Percentiles rank a stretch among this genome's conserved stretches.
Evolutionary conservation across 2,113 vertebrate genomes (phyloP).

Genomic region (Peromyscus polionotus): DNA sequence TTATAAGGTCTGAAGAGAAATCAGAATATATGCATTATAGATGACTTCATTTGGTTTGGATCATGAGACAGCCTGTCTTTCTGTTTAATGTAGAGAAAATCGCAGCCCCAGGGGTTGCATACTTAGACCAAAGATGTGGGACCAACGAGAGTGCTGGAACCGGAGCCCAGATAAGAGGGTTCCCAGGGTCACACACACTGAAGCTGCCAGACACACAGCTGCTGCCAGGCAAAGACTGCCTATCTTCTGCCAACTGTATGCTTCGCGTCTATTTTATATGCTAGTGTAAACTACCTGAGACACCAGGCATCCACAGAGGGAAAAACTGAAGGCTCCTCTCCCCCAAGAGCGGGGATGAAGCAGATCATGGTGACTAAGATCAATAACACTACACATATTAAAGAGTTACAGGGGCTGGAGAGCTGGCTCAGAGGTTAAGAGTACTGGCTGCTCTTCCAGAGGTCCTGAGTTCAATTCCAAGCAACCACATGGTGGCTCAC

Average conservation of each 20-base stretch:
- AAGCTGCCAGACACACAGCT: conserved; percentile 22
- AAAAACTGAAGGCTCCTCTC: not conserved
- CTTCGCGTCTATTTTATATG: not conserved
- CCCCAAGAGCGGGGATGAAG: not conserved
- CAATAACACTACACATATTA: not conserved
- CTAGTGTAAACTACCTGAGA: not conserved
- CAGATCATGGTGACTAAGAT: not conserved
- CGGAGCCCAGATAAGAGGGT: not conserved
- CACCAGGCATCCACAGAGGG: not conserved
- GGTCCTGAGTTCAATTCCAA: too few relatives aligned
- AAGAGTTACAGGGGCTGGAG: not conserved
- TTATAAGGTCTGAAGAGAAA: not conserved
- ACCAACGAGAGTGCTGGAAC: not conserved
- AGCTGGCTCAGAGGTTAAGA: too few relatives aligned
- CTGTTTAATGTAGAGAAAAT: conserved; percentile 39
- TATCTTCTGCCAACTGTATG: conserved; percentile 14
- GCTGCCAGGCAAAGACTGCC: not conserved
- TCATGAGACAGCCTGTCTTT: not conserved
- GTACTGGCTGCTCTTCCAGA: too few relatives aligned
- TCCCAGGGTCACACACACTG: not conserved
- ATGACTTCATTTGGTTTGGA: not conserved
- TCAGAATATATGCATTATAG: not conserved
- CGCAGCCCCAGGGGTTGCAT: not conserved
- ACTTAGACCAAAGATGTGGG: not conserved
- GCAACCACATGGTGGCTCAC: too few relatives aligned